phyloP scores from a whole-genome alignment of 2,888 invertebrate genomes.

The Trichogramma evanescens region DNA sequence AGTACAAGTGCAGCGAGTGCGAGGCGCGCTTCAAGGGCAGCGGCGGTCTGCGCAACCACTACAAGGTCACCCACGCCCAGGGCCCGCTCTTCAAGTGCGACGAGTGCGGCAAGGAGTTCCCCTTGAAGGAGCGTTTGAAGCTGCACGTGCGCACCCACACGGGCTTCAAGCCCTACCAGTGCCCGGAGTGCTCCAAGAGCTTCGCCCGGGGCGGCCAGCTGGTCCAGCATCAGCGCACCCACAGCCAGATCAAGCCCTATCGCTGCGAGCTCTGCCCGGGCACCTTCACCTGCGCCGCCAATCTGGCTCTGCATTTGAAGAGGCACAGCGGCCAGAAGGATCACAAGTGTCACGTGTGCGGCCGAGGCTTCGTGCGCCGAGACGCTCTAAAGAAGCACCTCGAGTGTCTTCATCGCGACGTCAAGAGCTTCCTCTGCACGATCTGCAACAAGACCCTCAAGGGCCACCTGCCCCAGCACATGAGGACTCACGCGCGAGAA shows the following conservation, averaged over 20 bases:
- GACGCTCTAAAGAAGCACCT: slow-evolving; percentile 72
- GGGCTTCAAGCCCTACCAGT: slow-evolving; percentile 62
- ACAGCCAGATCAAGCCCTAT: slow-evolving; percentile 66
- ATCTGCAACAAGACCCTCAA: slow-evolving; percentile 75
- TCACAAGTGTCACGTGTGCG: slow-evolving; percentile 73
- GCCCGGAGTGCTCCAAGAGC: slow-evolving; percentile 57
- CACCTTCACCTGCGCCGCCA: slow-evolving; percentile 57
- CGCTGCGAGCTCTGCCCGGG: slow-evolving; percentile 65
- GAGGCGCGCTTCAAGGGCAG: slow-evolving; percentile 42
- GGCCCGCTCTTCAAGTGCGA: slow-evolving; percentile 59
- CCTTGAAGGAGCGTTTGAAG: slow-evolving; percentile 66
- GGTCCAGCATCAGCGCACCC: slow-evolving; percentile 66
- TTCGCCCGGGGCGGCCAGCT: slow-evolving; percentile 71
- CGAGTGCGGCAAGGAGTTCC: slow-evolving; percentile 69
- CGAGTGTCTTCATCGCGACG: slow-evolving; percentile 66
- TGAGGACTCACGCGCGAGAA: slow-evolving; percentile 71
- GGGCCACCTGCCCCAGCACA: slow-evolving; percentile 74
- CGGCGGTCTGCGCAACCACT: slow-evolving; percentile 43
- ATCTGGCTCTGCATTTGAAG: slow-evolving; percentile 49
- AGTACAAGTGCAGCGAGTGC: slow-evolving; percentile 39
- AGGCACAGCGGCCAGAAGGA: slow-evolving; percentile 69
- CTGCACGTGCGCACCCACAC: slow-evolving; percentile 69
- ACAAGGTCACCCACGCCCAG: slow-evolving; percentile 40
- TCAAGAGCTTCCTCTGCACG: slow-evolving; percentile 69
- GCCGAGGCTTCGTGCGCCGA: slow-evolving; percentile 67